phyloP scores from a whole-genome alignment of 1,140 invertebrate genomes.

The Diorhabda sublineata region DNA sequence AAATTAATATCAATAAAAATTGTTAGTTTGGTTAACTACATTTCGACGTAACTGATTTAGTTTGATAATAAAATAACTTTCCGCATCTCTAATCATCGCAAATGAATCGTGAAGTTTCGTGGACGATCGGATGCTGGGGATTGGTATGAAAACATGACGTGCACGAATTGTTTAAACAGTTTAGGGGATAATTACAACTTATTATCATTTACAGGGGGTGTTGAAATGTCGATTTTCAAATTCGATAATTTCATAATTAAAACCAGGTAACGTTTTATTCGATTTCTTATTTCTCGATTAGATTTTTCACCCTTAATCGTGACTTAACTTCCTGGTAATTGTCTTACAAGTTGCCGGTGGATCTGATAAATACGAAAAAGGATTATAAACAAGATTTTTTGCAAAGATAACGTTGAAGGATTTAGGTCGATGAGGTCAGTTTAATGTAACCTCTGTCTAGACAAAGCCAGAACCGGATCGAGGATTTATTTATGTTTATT shows the following conservation, averaged over 20 bases:
- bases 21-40: too few relatives aligned
- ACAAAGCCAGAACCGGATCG: not conserved
- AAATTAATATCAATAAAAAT: too few relatives aligned
- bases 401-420: not conserved
- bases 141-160: slow-evolving; percentile 2
- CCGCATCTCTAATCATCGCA: too few relatives aligned
- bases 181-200: slow-evolving; percentile 9
- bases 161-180: slow-evolving; percentile 6
- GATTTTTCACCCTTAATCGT: not conserved
- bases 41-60: too few relatives aligned
- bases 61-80: too few relatives aligned
- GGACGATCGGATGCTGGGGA: slow-evolving; percentile 3
- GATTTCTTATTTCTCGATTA: too few relatives aligned
- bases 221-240: not conserved
- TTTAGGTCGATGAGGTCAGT: slow-evolving; percentile 5
- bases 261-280: too few relatives aligned
- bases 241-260: too few relatives aligned
- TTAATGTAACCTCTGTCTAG: slow-evolving; percentile 1
- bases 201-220: not conserved
- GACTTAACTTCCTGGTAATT: slow-evolving; percentile 7
- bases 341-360: slow-evolving; percentile 5
- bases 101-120: slow-evolving; percentile 16
- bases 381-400: slow-evolving; percentile 5
- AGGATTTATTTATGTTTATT: not conserved
- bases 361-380: slow-evolving; percentile 5